These are phyloP conservation scores for Phasia obesa DNA, from an alignment of 2,888 invertebrate genomes.

Conservation along the genomic window DNA sequence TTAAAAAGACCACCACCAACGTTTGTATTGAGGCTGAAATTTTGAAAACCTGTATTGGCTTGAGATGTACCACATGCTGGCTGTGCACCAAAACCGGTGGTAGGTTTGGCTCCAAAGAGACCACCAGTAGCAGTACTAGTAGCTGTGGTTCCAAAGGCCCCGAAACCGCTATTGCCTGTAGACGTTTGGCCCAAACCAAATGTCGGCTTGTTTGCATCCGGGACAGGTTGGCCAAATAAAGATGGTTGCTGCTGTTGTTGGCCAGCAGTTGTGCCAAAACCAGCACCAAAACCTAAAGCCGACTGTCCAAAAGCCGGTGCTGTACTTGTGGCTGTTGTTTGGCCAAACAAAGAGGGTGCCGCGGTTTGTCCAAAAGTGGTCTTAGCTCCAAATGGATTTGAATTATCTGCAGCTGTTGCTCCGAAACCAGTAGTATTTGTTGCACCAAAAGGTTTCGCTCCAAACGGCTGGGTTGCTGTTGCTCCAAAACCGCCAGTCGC, in stretches of 20 bases:
- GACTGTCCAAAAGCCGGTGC: slow-evolving; percentile 83
- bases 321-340: slow-evolving; percentile 83
- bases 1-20: slow-evolving; percentile 79
- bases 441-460: slow-evolving; percentile 86
- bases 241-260: slow-evolving; percentile 76
- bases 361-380: slow-evolving; percentile 84
- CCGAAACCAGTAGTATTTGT: slow-evolving; percentile 82
- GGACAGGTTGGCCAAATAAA: slow-evolving; percentile 77
- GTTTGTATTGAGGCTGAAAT: slow-evolving; percentile 75
- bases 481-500: slow-evolving; percentile 83
- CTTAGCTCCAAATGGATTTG: slow-evolving; percentile 81
- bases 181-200: slow-evolving; percentile 79
- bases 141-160: slow-evolving; percentile 79
- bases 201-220: slow-evolving; percentile 81
- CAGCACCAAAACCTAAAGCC: slow-evolving; percentile 78
- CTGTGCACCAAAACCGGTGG: slow-evolving; percentile 82
- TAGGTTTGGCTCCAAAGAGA: slow-evolving; percentile 80
- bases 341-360: slow-evolving; percentile 83
- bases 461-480: slow-evolving; percentile 84
- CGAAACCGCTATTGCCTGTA: slow-evolving; percentile 79
- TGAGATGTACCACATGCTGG: slow-evolving; percentile 80
- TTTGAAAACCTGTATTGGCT: slow-evolving; percentile 78
- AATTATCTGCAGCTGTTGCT: slow-evolving; percentile 76
- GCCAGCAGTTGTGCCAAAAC: slow-evolving; percentile 80
- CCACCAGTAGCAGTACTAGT: slow-evolving; percentile 83